Evolutionary conservation across 2,888 invertebrate species (phyloP), one percentile per base, ranked within the genome.

Genomic region (Cosmia pyralina): DNA sequence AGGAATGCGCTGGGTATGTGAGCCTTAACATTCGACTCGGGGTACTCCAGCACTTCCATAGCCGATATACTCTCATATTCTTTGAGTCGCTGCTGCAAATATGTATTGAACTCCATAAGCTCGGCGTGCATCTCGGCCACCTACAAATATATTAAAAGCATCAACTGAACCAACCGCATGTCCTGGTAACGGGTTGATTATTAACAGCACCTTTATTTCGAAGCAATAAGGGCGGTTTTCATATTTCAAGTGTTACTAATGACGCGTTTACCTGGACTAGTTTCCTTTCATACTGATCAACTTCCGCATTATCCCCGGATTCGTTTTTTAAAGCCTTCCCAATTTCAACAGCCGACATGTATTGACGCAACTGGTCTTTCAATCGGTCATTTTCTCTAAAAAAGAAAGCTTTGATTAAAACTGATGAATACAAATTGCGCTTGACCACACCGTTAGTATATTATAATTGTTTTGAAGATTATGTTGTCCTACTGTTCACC

Each of bases 101-200:
- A 96, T 71, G 98, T 98, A 94, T 99, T 99, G 88, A 99, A 98
- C 92, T 99, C 98, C 98, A 99, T 98, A 68, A 99, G 94, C 91
- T 99, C 99, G 0, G 98, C 98, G 89, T 99, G 99, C 99, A 99
- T 99, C 94, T 99, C 98, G 4, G 99, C 98, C 0, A 99, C 98
- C 98, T 98, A 69, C 81, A 90, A 17, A 77, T 22, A 79, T 72
- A 53, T 28, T 15, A 41, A 13, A 3, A 38, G 15, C 34, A 34
- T 34, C 34, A 34, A 34, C 34, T 34, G 34, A 34, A 34, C 46
- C 17, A 70, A 15, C 19, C 8, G 3, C 48, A 48, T n/a, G 4
- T 55, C 55, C 17, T 10, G 8, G 8, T 34, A 64, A 52, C 50
- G n/a, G 15, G 8, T 50, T 75, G 1, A n/a, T n/a, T n/a, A 19